Evolutionary conservation across 2,888 invertebrate species (phyloP), one percentile per base, ranked within the genome.

Genomic region (Gortyna flavago): DNA sequence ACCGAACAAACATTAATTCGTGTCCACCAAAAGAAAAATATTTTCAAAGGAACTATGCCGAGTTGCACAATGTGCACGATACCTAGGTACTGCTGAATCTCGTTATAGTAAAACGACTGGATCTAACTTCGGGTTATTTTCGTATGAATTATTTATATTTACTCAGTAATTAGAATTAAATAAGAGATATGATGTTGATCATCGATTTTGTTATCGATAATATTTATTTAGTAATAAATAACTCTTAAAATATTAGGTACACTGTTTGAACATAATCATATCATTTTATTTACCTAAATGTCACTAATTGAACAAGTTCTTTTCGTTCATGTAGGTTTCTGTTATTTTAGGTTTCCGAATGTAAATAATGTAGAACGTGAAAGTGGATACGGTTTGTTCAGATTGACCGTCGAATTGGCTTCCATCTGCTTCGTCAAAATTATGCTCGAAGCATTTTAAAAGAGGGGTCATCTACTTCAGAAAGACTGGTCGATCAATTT

Each of bases 311-410:
- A 64, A 64, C 13, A 11, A 25, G 51, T 13, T 25, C 64, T 64
- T 13, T 64, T 25, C 21, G 38, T 64, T 35, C 35, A 35, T 4
- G 13, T 35, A 38, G 21, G 11, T 11, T 38, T 64, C 38, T 38
- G 35, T 21, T 38, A 25, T n/a, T n/a, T n/a, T n/a, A n/a, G n/a
- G n/a, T 51, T 64, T 64, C 38, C 38, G 35, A 16, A 21, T 16
- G 32, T 35, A 32, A 62, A 21, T 35, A 25, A 64, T 25, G 35
- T 13, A 11, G 35, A 35, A 35, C 64, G 35, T 64, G 64, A 64
- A 64, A 64, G 13, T 25, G 64, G 64, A 25, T 64, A 64, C 21
- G 21, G 25, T 64, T 64, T 64, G 38, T 64, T 11, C 64, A 65
- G n/a, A 41, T 7, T 41, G 8, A 65, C n/a, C 35, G 6, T 6